phyloP scores from a whole-genome alignment of 2,888 invertebrate species.

The Sicus ferrugineus region DNA sequence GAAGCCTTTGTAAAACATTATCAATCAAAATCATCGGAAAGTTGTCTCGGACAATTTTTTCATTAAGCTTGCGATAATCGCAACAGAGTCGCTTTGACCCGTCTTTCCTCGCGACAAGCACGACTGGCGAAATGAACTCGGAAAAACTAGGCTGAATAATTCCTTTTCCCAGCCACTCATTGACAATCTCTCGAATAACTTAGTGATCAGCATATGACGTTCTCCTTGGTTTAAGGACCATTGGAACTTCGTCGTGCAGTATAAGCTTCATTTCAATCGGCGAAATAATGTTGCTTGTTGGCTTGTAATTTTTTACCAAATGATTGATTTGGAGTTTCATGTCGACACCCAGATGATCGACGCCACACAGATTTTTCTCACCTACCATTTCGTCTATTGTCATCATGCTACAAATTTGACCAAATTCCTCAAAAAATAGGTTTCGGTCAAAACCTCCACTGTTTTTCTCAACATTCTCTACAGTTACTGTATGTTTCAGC shows the following conservation, averaged over 20 bases:
- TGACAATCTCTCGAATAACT: not conserved
- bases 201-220: slow-evolving; percentile 2
- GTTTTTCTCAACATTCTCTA: not conserved
- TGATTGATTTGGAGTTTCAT: slow-evolving; percentile 2
- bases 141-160: slow-evolving; percentile 8
- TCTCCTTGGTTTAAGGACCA: slow-evolving; percentile 15
- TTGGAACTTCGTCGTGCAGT: slow-evolving; percentile 17
- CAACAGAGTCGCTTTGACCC: too few species aligned
- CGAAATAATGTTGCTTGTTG: not conserved
- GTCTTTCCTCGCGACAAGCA: not conserved
- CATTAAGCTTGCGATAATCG: too few species aligned
- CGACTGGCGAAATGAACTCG: not conserved
- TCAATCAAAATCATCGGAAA: too few species aligned
- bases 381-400: not conserved
- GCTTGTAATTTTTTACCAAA: slow-evolving; percentile 18
- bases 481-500: not conserved
- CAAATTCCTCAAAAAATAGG: too few species aligned
- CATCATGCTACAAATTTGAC: not conserved
- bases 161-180: not conserved
- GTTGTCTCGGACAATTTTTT: too few species aligned
- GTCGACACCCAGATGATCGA: too few species aligned
- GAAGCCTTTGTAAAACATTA: too few species aligned
- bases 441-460: not conserved
- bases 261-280: slow-evolving; percentile 13
- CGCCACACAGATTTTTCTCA: too few species aligned